phyloP scores from a whole-genome alignment of 2,888 invertebrate genomes.

The Drosophila tanythrix region DNA sequence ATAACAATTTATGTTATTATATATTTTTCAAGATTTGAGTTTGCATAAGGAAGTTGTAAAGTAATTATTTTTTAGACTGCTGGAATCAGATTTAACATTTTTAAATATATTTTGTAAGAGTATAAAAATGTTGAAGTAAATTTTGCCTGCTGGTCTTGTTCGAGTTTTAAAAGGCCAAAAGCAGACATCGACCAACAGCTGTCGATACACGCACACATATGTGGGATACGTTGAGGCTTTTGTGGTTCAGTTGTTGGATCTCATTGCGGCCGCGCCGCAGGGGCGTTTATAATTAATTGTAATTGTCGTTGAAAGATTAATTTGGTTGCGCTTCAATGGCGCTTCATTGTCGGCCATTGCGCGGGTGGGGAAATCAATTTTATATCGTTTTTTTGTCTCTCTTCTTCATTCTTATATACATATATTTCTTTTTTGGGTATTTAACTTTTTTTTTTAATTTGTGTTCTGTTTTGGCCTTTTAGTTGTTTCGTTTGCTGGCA shows the following conservation, averaged over 20 bases:
- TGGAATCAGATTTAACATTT: neutral
- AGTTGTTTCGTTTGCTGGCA: constrained; percentile 23
- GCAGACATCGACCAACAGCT: constrained; percentile 61
- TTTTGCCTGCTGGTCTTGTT: neutral
- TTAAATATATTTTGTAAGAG: neutral
- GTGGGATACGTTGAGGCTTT: constrained; percentile 52
- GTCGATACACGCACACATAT: constrained; percentile 53
- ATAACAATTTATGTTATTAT: neutral
- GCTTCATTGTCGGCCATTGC: constrained; percentile 78
- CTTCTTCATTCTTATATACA: constrained; percentile 15
- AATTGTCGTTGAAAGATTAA: constrained; percentile 83
- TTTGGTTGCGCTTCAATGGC: constrained; percentile 81
- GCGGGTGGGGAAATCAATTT: constrained; percentile 77
- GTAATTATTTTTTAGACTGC: neutral
- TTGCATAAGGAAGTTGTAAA: neutral
- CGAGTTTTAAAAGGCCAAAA: constrained; percentile 57
- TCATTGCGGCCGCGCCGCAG: constrained; percentile 57
- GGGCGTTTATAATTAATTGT: constrained; percentile 82
- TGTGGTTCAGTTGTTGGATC: constrained; percentile 62
- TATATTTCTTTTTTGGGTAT: constrained; percentile 18
- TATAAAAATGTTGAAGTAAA: constrained; percentile 12
- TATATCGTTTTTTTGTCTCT: constrained; percentile 56
- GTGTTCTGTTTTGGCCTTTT: constrained; percentile 14
- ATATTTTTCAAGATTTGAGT: neutral
- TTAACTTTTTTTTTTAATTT: constrained; percentile 20